A percentile compares a stretch with the other conserved stretches of the same genome.
phyloP scores from a whole-genome alignment of 1,140 invertebrate genomes.

The Drosophila kikkawai region DNA sequence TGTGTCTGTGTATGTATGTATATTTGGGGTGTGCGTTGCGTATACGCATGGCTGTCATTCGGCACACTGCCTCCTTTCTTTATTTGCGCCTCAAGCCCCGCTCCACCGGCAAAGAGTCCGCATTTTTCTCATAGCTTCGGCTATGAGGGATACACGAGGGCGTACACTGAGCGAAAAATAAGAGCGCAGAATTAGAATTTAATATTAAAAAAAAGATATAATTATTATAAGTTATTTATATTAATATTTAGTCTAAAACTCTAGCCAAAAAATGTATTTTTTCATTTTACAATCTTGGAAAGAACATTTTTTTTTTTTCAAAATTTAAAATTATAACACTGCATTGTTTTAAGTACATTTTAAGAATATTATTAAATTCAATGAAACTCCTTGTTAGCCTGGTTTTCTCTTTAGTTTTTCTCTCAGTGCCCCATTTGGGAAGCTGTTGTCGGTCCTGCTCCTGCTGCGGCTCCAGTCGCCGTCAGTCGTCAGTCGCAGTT shows the following conservation, averaged over 20 bases:
- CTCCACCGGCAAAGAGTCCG: neutral
- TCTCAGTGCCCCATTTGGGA: slow-evolving; percentile 39
- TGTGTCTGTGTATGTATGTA: slow-evolving; percentile 3
- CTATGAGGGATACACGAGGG: slow-evolving; percentile 30
- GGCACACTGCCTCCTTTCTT: slow-evolving; percentile 17
- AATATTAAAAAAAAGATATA: neutral
- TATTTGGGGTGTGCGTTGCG: slow-evolving; percentile 20
- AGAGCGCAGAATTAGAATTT: neutral
- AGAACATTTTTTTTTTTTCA: no score
- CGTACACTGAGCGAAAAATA: neutral
- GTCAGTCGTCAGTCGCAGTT: slow-evolving; percentile 51
- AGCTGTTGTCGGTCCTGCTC: slow-evolving; percentile 46
- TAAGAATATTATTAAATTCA: neutral
- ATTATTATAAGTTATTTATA: no score
- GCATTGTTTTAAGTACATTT: neutral
- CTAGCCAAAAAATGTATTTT: no score
- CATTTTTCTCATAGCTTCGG: slow-evolving; percentile 48
- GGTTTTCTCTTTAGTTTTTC: neutral
- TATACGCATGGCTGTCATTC: slow-evolving; percentile 38
- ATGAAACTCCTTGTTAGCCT: neutral
- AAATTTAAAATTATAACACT: neutral
- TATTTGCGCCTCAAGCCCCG: neutral
- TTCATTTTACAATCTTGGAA: no score
- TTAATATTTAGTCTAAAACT: no score
- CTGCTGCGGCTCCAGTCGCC: slow-evolving; percentile 34